Evolutionary conservation across 2,113 vertebrate species (phyloP), one percentile per base, ranked within the genome.

Genomic region (Phaethon lepturus): DNA sequence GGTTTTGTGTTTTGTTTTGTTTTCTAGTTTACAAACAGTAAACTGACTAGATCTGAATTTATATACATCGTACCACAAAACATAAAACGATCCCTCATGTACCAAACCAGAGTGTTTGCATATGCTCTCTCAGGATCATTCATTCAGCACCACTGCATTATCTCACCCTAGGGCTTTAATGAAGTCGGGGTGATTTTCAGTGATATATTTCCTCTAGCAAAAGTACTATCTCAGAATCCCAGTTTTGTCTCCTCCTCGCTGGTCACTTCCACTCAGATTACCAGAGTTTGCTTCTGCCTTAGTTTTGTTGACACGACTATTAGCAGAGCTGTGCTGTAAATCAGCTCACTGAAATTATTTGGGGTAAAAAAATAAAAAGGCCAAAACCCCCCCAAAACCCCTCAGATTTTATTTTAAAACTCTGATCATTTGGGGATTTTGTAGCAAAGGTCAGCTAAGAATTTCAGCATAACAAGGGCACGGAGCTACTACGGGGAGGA

Each of bases 11-110:
- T 67, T 56, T 60, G 4, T 20, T 72, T 62, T 50, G 13, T 68
- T 95, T 93, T 95, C n/a, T 76, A 95, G 59, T 66, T 77, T 96
- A 47, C 42, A 38, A 95, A 82, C 35, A 97, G 28, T 89, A 97
- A 95, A 96, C 59, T 95, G 89, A 94, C 84, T 94, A 86, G 88
- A 82, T 75, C 78, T 58, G 85, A 96, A 95, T 95, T 25, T 44
- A 59, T 86, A 52, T 76, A 47, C 62, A 26, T 88, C 90, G 33
- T 72, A 58, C 75, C 45, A 49, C 44, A 92, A 87, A 96, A 75
- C 20, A 73, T 78, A 92, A 97, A 83, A 4, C 0, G 2, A 63
- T 74, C 53, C 31, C 42, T 92, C 66, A 38, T 11, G 24, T 67
- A 88, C 10, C 60, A 68, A 40, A 22, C 8, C 9, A 91, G 55